Evolutionary conservation across 2,888 invertebrate genomes (phyloP).

Genomic region (Agrenia bidenticulata): DNA sequence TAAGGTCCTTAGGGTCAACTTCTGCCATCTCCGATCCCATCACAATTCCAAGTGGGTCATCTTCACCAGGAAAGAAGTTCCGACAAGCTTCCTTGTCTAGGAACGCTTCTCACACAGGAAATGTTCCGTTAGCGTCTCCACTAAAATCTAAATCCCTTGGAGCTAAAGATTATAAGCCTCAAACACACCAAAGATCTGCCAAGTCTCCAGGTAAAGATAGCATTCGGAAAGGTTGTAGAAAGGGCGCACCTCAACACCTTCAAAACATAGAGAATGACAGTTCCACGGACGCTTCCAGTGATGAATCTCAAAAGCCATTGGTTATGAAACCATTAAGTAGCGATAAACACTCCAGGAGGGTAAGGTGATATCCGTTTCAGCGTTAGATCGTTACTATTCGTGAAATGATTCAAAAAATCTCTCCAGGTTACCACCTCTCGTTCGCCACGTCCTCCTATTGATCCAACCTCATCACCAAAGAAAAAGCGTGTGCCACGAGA

Average conservation of each 20-base stretch:
- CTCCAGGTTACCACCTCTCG: constrained; percentile 29
- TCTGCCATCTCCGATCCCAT: constrained; percentile 41
- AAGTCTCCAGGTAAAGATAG: constrained; percentile 32
- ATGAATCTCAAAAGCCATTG: constrained; percentile 51
- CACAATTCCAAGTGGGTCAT: constrained; percentile 24
- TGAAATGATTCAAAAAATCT: not conserved
- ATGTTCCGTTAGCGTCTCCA: constrained; percentile 26
- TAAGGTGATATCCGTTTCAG: constrained; percentile 10
- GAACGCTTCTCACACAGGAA: constrained; percentile 37
- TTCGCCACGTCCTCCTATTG: constrained; percentile 27
- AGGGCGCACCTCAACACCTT: constrained; percentile 14
- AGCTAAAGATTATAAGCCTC: constrained; percentile 35
- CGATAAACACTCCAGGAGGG: constrained; percentile 40
- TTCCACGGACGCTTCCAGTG: constrained; percentile 50
- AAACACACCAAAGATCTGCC: constrained; percentile 8
- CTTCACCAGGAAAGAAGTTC: constrained; percentile 18
- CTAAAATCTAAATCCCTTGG: constrained; percentile 40
- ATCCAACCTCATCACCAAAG: constrained; percentile 37
- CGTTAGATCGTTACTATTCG: constrained; percentile 6
- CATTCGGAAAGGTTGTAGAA: constrained; percentile 29
- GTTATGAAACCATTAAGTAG: constrained; percentile 39
- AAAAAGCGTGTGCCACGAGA: constrained; percentile 32
- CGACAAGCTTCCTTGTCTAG: constrained; percentile 22
- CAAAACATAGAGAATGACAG: constrained; percentile 26
- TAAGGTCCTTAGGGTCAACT: constrained; percentile 28